A percentile compares a stretch with the other conserved stretches of the same genome.
phyloP scores from a whole-genome alignment of 2,113 vertebrate genomes.

The Labeo rohita region DNA sequence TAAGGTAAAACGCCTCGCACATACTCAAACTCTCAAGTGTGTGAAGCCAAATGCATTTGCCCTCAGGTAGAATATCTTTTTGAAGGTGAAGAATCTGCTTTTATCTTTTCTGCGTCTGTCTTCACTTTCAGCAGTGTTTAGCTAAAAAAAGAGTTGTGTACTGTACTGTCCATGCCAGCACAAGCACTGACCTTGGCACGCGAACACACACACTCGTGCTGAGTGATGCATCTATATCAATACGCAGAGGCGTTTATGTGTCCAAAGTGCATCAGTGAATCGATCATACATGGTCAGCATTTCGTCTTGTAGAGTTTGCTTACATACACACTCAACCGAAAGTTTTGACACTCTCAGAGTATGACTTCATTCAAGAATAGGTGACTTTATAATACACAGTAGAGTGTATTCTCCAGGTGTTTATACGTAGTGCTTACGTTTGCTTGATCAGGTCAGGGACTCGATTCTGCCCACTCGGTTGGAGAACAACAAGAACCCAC shows the following conservation, averaged over 20 bases:
- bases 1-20: slow-evolving; percentile 81
- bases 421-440: not conserved
- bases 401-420: not conserved
- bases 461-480: slow-evolving; percentile 74
- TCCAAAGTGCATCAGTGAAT: slow-evolving; percentile 42
- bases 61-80: not conserved
- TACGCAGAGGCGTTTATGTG: not conserved
- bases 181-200: slow-evolving; percentile 28
- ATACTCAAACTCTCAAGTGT: slow-evolving; percentile 8
- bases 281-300: slow-evolving; percentile 30
- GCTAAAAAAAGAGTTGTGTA: slow-evolving; percentile 27
- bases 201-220: not conserved
- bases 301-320: slow-evolving; percentile 10
- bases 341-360: not conserved
- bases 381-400: not conserved
- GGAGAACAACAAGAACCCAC: slow-evolving; percentile 76
- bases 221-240: slow-evolving; percentile 22
- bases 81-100: not conserved
- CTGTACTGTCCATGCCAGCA: slow-evolving; percentile 24
- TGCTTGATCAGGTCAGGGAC: slow-evolving; percentile 81
- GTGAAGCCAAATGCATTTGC: not conserved
- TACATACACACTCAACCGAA: slow-evolving; percentile 29
- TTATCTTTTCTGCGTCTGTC: not conserved
- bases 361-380: not conserved
- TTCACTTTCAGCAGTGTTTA: slow-evolving; percentile 23